Conservation (phyloP, 1,140 invertebrate species). For the Pristionchus pacificus region DNA sequence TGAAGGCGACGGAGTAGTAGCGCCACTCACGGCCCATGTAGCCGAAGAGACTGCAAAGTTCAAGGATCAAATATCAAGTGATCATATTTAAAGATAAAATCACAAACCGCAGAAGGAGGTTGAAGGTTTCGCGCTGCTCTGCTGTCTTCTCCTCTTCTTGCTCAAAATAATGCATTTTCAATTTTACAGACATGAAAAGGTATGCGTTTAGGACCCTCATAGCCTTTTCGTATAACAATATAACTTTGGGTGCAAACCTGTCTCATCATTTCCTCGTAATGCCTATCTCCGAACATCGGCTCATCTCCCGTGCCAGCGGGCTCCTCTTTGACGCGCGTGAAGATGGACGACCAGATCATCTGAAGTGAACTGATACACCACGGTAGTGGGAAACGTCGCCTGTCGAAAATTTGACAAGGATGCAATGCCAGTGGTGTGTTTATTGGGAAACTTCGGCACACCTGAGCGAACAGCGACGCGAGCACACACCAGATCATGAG, state of each 20-base stretch:
- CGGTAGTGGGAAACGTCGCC: too few relatives aligned
- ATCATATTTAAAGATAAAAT: too few relatives aligned
- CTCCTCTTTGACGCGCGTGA: conserved; percentile 45
- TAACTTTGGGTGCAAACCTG: conserved; percentile 3
- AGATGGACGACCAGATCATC: conserved; percentile 51
- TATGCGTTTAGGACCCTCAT: too few relatives aligned
- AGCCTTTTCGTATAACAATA: too few relatives aligned
- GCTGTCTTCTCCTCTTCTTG: conserved; percentile 37
- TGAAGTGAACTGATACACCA: conserved; percentile 22
- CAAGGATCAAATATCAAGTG: too few relatives aligned
- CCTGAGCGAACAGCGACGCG: conserved; percentile 50
- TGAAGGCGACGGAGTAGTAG: conserved; percentile 43
- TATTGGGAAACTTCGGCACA: conserved; percentile 8
- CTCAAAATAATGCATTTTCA: conserved; percentile 2
- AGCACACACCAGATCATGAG: conserved; percentile 56
- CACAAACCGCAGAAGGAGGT: conserved; percentile 24
- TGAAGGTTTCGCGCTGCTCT: conserved; percentile 34
- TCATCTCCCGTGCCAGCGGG: conserved; percentile 24
- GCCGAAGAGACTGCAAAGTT: too few relatives aligned
- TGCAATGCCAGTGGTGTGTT: neutral
- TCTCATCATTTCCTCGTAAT: conserved; percentile 30
- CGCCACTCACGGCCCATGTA: conserved; percentile 39
- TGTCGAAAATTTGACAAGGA: too few relatives aligned
- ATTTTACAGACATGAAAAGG: too few relatives aligned
- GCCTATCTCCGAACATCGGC: conserved; percentile 34